Evolutionary conservation across 2,797 vertebrate species (phyloP).

Genomic region (Syndactyla subalaris): DNA sequence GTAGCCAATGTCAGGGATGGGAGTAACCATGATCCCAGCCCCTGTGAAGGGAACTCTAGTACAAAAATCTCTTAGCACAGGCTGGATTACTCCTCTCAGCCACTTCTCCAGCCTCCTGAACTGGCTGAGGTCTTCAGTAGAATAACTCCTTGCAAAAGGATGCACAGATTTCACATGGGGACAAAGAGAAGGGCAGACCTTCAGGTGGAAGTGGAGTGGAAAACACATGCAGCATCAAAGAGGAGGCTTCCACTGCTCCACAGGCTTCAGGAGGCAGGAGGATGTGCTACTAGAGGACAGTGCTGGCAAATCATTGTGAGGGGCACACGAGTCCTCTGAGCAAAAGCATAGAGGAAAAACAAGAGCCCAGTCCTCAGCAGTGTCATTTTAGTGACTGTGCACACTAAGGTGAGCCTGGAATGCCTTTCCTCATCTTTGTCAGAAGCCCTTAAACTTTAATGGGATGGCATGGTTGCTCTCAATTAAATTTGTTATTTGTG

Average conservation of each 20-base stretch:
- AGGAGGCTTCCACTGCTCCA: background rate
- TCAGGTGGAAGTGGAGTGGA: background rate
- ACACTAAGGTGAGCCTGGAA: background rate
- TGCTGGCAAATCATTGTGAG: background rate
- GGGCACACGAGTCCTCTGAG: background rate
- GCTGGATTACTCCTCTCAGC: background rate
- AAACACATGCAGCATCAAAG: background rate
- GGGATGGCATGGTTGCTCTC: background rate
- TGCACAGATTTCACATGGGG: background rate
- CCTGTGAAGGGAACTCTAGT: background rate
- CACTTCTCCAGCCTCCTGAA: background rate
- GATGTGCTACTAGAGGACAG: background rate
- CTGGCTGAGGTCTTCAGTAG: background rate
- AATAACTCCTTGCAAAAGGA: background rate
- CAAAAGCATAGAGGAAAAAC: background rate
- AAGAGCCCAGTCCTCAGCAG: background rate
- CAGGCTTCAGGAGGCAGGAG: background rate
- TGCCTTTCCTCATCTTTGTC: background rate
- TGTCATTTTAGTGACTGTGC: background rate
- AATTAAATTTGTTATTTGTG: background rate
- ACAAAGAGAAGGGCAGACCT: background rate
- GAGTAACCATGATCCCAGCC: accelerated
- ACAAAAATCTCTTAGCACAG: background rate
- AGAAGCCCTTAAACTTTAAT: background rate
- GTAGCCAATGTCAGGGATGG: background rate